These are phyloP conservation scores for Origma solitaria DNA, from an alignment of 2,113 vertebrate genomes.

Conservation along the genomic window DNA sequence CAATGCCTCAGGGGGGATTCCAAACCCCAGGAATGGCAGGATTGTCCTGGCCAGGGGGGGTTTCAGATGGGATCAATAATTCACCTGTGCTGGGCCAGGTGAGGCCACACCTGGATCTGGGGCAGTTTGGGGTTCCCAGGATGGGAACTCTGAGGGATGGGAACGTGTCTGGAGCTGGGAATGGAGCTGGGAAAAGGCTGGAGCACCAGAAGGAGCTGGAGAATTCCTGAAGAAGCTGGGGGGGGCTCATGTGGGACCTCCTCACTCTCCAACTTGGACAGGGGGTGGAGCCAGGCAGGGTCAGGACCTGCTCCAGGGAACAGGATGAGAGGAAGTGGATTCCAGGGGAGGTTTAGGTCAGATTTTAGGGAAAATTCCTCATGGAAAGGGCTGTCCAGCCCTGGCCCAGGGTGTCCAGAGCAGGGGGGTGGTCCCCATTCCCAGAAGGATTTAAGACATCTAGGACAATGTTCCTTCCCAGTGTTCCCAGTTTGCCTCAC, in stretches of 20 bases:
- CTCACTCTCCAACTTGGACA: background rate
- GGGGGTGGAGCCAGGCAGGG: background rate
- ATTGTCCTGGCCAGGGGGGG: background rate
- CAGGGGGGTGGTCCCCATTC: too few relatives aligned
- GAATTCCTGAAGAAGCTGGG: background rate
- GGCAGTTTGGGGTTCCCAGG: background rate
- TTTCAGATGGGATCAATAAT: background rate
- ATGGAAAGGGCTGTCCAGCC: background rate
- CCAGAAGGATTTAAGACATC: background rate
- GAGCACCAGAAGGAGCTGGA: background rate
- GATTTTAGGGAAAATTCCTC: background rate
- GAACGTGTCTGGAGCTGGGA: background rate
- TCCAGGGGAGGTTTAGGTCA: background rate
- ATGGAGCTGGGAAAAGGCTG: background rate
- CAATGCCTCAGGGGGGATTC: rapidly evolving
- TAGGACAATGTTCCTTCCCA: background rate
- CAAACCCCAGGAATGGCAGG: background rate
- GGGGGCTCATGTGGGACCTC: background rate
- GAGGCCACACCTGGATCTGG: background rate
- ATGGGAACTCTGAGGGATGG: background rate
- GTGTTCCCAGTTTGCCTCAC: background rate
- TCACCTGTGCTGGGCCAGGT: background rate
- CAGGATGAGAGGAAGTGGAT: background rate
- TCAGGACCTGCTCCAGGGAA: background rate
- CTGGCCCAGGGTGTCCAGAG: background rate